Conservation (phyloP, 1,140 invertebrate species). For the Drosophila simulans region DNA sequence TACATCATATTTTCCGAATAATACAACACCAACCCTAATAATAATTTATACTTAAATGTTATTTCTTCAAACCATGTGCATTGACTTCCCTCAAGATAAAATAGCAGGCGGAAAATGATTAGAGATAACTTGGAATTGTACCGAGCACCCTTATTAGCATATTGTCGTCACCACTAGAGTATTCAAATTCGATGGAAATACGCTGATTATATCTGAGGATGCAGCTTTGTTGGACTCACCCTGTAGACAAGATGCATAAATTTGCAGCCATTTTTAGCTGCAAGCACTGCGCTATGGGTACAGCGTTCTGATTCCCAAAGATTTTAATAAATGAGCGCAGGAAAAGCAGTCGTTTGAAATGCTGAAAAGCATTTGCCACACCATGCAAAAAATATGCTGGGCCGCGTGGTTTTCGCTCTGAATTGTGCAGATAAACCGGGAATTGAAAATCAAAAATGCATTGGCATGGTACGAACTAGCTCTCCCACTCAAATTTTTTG, state of each 20-base stretch:
- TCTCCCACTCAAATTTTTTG: slow-evolving; percentile 7
- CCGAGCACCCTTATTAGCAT: slow-evolving; percentile 12
- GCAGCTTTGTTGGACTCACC: slow-evolving; percentile 15
- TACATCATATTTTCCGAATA: too few species aligned
- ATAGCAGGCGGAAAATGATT: not conserved
- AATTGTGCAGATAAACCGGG: slow-evolving; percentile 28
- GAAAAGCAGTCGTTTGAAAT: slow-evolving; percentile 23
- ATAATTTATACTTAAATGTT: too few species aligned
- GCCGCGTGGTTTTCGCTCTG: slow-evolving; percentile 11
- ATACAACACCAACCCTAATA: too few species aligned
- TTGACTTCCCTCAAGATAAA: not conserved
- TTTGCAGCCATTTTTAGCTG: slow-evolving; percentile 30
- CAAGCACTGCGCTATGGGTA: not conserved
- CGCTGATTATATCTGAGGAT: slow-evolving; percentile 12
- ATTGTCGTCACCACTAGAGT: slow-evolving; percentile 15
- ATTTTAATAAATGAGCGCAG: slow-evolving; percentile 43
- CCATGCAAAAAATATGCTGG: slow-evolving; percentile 19
- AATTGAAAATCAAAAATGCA: slow-evolving; percentile 51
- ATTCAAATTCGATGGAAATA: slow-evolving; percentile 34
- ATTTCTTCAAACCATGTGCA: too few species aligned
- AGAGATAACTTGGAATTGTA: not conserved
- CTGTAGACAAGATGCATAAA: slow-evolving; percentile 28
- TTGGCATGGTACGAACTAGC: slow-evolving; percentile 33
- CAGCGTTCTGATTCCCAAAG: slow-evolving; percentile 33
- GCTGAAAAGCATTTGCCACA: slow-evolving; percentile 23